Base-by-base conservation (phyloP, 1,140 invertebrate species). In the Ceratina australensis region DNA sequence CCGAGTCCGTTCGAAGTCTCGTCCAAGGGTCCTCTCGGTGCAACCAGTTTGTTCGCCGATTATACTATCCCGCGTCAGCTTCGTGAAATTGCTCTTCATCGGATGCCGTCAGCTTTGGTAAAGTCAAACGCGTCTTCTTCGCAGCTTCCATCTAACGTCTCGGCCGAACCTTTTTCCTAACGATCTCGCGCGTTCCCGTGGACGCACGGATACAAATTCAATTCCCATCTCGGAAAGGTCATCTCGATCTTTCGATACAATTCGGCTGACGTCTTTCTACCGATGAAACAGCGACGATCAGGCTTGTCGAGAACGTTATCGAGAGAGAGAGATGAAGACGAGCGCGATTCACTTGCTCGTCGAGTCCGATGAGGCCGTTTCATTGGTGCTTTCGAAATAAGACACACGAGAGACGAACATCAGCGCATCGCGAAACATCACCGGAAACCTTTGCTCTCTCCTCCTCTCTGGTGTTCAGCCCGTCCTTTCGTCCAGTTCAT, bases 371-470 rank as follows among this genome's bases (percentile, higher is more conserved):
- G 85, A 87, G 66, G 76, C 87, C 86, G 86, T 88, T 87, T 77
- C 87, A 89, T 87, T 90, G 88, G 87, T 87, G 87, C 89, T 90
- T 91, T 87, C 89, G 89, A 90, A 90, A 90, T 89, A 88, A 88
- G 81, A 91, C 85, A 89, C 89, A 91, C 86, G 91, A 86, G 88
- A 89, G 80, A 89, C 87, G 87, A 85, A 91, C 89, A 89, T 90
- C 88, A 90, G 86, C 87, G 86, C 82, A 84, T 73, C 18, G 16
- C 22, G 16, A 65, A 24, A 65, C 22, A 65, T 33, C 16, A 67
- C 4, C 49, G 24, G 28, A 67, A 52, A 54, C 52, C 65, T 68
- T 54, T 54, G 49, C 59, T 60, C 75, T 49, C 49, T 75, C 50
- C 52, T 50, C 61, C 72, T 65, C 66, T 75, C 47, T 74, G 42